A percentile compares a stretch with the other conserved stretches of the same genome.
Evolutionary conservation across 2,888 invertebrate species (phyloP).

Genomic region (Plebejus argus): DNA sequence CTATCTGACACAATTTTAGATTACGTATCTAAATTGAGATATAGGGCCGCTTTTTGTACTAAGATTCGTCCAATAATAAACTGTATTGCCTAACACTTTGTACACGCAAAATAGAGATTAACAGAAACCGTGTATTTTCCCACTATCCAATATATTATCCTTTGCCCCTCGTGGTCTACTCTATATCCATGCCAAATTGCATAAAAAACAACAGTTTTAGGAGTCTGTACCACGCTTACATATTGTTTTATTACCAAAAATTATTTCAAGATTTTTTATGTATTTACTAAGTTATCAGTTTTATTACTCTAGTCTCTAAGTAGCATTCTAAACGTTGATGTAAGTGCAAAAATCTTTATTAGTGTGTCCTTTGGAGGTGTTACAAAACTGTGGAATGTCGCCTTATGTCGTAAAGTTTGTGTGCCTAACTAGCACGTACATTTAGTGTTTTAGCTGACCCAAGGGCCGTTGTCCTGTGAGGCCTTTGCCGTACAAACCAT

Average conservation of each 20-base stretch:
- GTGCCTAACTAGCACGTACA: neutral
- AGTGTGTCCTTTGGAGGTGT: neutral
- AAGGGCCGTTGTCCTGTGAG: neutral
- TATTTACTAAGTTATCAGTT: neutral
- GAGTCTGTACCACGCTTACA: neutral
- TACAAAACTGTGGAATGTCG: neutral
- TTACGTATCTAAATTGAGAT: neutral
- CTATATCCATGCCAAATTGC: too few species aligned
- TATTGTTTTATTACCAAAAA: neutral
- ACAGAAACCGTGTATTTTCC: too few species aligned
- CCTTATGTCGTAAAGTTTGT: neutral
- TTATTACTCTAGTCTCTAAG: constrained; percentile 6
- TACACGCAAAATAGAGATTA: too few species aligned
- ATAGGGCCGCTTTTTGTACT: neutral
- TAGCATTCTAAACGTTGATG: constrained; percentile 3
- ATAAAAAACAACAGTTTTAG: neutral
- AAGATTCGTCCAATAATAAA: neutral
- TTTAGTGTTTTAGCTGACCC: neutral
- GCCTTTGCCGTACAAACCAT: neutral
- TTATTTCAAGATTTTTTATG: neutral
- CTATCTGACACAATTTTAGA: neutral
- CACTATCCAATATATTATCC: too few species aligned
- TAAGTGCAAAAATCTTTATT: constrained; percentile 7
- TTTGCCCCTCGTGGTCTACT: too few species aligned
- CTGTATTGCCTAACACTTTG: too few species aligned